These are phyloP conservation scores for Stomatorhinus walkeri DNA, from an alignment of 2,797 vertebrate species.

Conservation along the genomic window DNA sequence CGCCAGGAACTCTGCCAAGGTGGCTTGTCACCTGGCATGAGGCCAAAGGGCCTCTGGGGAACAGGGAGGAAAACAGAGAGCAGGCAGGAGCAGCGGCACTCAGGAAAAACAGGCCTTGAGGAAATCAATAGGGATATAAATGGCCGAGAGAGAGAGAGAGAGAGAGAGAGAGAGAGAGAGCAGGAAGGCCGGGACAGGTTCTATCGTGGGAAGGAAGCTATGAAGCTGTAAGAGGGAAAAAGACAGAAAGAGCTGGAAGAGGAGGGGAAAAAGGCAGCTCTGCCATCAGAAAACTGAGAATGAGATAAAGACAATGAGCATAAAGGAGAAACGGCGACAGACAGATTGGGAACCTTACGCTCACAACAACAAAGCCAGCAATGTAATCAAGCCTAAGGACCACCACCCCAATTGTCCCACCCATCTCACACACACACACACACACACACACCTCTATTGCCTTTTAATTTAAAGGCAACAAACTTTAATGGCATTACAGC, in stretches of 20 bases:
- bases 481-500: neutral
- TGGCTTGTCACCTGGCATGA: constrained; percentile 24
- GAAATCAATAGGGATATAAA: constrained; percentile 16
- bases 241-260: neutral
- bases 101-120: neutral
- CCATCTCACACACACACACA: neutral
- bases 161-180: neutral
- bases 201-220: constrained; percentile 7
- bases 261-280: neutral
- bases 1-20: constrained; percentile 29
- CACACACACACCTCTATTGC: neutral
- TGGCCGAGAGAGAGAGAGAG: neutral
- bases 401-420: neutral
- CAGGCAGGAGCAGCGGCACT: neutral
- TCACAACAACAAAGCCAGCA: neutral
- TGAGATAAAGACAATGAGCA: neutral
- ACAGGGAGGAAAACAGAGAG: constrained; percentile 6
- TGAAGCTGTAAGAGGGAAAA: neutral
- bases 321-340: neutral
- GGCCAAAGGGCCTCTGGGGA: constrained; percentile 24
- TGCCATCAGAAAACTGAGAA: neutral
- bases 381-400: neutral
- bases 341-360: neutral
- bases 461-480: neutral
- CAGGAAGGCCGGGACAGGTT: neutral